Evolutionary conservation across 2,888 invertebrate species (phyloP).

Genomic region (Tipula helvola): DNA sequence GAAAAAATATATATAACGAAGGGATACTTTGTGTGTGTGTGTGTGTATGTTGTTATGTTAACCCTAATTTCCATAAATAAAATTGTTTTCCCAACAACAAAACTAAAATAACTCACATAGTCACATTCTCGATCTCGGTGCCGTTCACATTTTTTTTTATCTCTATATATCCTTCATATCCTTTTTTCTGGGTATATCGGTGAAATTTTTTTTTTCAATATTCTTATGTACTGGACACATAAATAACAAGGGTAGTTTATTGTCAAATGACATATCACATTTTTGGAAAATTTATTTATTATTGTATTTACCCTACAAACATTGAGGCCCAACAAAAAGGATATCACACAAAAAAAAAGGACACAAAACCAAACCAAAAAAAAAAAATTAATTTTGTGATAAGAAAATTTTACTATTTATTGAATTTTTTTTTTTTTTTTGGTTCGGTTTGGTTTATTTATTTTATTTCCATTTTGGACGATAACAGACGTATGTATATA

Average conservation of each 20-base stretch:
- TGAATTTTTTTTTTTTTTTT: background rate
- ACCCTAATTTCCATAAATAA: constrained; percentile 4
- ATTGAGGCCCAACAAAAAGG: constrained; percentile 7
- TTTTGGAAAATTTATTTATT: background rate
- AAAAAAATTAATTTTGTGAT: constrained; percentile 6
- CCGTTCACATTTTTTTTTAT: background rate
- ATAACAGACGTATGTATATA: background rate
- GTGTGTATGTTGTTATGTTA: background rate
- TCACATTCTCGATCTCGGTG: background rate
- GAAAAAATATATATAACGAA: background rate
- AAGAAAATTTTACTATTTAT: constrained; percentile 6
- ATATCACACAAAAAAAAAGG: background rate
- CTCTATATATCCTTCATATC: background rate
- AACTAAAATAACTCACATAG: background rate
- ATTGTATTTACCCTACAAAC: background rate
- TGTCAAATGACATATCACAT: constrained; percentile 9
- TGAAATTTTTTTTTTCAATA: background rate
- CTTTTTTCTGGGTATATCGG: background rate
- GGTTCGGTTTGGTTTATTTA: constrained; percentile 4
- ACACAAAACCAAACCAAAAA: background rate
- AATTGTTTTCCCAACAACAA: background rate
- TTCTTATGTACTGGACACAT: constrained; percentile 11
- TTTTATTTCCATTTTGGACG: background rate
- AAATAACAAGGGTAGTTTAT: constrained; percentile 11
- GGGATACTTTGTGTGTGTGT: background rate